Conservation (phyloP, 2,888 invertebrate species). For the Quadroppia sp. region DNA sequence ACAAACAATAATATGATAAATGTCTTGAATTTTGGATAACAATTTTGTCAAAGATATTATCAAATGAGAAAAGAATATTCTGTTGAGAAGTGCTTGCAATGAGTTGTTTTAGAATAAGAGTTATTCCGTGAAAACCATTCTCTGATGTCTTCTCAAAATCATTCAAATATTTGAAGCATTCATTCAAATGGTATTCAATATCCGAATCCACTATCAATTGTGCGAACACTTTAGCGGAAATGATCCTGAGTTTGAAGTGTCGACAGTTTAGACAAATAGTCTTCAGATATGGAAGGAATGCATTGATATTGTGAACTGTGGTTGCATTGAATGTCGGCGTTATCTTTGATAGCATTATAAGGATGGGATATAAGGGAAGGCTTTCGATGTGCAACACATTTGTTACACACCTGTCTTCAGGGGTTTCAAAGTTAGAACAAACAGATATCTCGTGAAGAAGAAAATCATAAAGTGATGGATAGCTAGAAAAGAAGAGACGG, state of each 20-base stretch:
- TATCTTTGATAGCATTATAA: conserved; percentile 36
- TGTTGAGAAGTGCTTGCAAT: not conserved
- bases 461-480: conserved; percentile 62
- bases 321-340: conserved; percentile 31
- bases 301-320: conserved; percentile 21
- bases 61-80: not conserved
- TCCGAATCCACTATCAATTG: conserved; percentile 29
- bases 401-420: not conserved
- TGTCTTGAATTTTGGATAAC: not conserved
- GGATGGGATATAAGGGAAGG: conserved; percentile 31
- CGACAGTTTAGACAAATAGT: conserved; percentile 36
- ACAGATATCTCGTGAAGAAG: conserved; percentile 52
- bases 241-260: conserved; percentile 33
- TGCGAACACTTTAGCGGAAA: conserved; percentile 34
- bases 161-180: not conserved
- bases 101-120: conserved; percentile 12
- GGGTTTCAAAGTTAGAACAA: not conserved
- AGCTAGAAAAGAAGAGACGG: conserved; percentile 68
- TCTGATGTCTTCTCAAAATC: not conserved
- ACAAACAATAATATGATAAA: conserved; percentile 24
- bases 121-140: conserved; percentile 29
- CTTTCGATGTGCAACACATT: conserved; percentile 14
- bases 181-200: not conserved
- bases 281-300: conserved; percentile 29
- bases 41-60: not conserved